Conservation (phyloP, 2,797 vertebrate species). For the Apogon talboti region DNA sequence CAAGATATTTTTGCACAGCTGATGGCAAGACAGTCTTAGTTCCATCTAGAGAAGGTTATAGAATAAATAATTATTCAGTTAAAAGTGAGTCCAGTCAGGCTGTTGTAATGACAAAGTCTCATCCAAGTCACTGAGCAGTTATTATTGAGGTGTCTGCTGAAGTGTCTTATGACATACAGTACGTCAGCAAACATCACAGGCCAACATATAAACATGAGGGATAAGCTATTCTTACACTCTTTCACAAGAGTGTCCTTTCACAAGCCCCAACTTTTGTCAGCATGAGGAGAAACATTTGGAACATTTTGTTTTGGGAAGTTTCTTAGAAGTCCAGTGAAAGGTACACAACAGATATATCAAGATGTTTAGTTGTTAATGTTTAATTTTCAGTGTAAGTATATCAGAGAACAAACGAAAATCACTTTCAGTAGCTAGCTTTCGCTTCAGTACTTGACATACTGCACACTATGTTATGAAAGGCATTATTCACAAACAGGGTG, state of each 20-base stretch:
- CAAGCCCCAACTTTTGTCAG: slow-evolving; percentile 1
- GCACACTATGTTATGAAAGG: not conserved
- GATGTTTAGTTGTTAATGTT: not conserved
- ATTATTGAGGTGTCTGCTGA: not conserved
- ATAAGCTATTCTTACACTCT: slow-evolving; percentile 75
- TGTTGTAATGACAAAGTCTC: not conserved
- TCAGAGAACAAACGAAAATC: not conserved
- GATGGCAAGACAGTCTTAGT: too few species aligned
- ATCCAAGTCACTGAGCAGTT: not conserved
- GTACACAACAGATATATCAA: not conserved
- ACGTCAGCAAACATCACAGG: slow-evolving; percentile 26
- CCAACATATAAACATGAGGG: slow-evolving; percentile 64
- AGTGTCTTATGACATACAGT: slow-evolving; percentile 36
- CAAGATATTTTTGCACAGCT: not conserved
- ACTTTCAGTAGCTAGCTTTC: not conserved
- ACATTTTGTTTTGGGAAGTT: not conserved
- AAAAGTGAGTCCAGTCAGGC: not conserved
- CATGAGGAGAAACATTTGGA: not conserved
- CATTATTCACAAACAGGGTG: not conserved
- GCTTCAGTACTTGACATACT: not conserved
- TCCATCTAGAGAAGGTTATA: not conserved
- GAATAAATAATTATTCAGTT: not conserved
- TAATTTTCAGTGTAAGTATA: not conserved
- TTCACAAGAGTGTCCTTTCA: slow-evolving; percentile 55
- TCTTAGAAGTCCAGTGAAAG: not conserved